Evolutionary conservation across 2,888 invertebrate species (phyloP).

Genomic region (Drosophila testacea): DNA sequence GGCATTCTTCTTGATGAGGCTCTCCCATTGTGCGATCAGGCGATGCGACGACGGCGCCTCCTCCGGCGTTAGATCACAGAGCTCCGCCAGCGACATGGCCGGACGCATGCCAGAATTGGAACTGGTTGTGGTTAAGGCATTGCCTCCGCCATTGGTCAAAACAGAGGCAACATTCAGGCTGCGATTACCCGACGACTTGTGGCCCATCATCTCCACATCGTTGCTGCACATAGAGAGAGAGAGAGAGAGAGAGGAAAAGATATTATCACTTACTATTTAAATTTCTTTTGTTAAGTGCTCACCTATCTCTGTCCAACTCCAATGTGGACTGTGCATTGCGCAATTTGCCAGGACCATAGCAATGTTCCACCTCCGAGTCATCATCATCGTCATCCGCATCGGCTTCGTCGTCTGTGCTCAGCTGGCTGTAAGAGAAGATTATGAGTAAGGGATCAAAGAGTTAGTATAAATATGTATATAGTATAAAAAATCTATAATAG

Average conservation of each 20-base stretch:
- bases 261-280: not conserved
- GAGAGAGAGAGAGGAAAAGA: not conserved
- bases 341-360: conserved; percentile 87
- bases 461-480: not conserved
- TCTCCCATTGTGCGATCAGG: conserved; percentile 93
- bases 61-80: conserved; percentile 89
- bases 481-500: too few species aligned
- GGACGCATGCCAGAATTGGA: conserved; percentile 87
- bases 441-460: not conserved
- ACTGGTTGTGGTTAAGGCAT: conserved; percentile 21
- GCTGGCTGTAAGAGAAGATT: conserved; percentile 53
- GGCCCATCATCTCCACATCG: conserved; percentile 57
- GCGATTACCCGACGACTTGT: conserved; percentile 64
- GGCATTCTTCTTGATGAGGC: conserved; percentile 88
- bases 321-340: conserved; percentile 89
- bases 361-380: conserved; percentile 88
- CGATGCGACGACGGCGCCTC: conserved; percentile 90
- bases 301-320: conserved; percentile 87
- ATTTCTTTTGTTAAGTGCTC: not conserved
- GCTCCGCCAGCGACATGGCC: conserved; percentile 89
- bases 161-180: conserved; percentile 57
- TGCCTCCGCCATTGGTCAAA: conserved; percentile 48
- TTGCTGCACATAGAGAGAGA: conserved; percentile 28
- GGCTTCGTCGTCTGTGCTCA: conserved; percentile 86
- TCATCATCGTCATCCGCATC: conserved; percentile 88